phyloP scores from a whole-genome alignment of 2,797 vertebrate genomes.

The Falco cherrug region DNA sequence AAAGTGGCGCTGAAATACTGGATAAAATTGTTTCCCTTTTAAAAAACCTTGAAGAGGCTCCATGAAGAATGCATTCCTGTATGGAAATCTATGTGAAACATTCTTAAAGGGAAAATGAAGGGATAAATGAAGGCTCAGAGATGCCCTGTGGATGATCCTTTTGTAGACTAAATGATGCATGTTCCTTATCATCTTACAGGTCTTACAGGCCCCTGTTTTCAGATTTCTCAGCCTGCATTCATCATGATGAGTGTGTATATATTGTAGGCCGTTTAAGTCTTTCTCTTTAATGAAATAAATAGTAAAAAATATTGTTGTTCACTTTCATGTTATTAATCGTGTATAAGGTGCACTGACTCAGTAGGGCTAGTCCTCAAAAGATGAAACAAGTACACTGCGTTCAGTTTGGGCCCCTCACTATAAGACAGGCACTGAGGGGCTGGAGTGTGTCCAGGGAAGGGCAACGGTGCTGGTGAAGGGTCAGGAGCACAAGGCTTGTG shows the following conservation, averaged over 20 bases:
- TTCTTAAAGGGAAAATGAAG: neutral
- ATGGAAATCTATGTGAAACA: neutral
- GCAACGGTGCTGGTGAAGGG: neutral
- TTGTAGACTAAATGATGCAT: neutral
- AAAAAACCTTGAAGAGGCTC: neutral
- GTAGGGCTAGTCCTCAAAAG: neutral
- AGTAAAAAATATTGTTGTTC: neutral
- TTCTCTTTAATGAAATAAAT: neutral
- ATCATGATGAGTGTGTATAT: neutral
- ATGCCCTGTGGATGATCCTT: neutral
- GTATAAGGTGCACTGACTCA: neutral
- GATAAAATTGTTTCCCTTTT: neutral
- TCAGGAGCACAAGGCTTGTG: no score
- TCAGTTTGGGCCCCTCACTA: neutral
- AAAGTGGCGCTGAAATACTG: neutral
- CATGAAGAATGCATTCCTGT: neutral
- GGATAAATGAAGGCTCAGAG: neutral
- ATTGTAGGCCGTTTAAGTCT: neutral
- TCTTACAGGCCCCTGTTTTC: neutral
- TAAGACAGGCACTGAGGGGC: rapidly evolving
- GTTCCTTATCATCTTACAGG: neutral
- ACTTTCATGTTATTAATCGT: neutral
- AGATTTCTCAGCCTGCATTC: neutral
- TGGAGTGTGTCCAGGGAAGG: rapidly evolving
- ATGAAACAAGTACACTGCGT: neutral